Conservation (phyloP, 1,140 invertebrate genomes). For the Melitaea cinxia region DNA sequence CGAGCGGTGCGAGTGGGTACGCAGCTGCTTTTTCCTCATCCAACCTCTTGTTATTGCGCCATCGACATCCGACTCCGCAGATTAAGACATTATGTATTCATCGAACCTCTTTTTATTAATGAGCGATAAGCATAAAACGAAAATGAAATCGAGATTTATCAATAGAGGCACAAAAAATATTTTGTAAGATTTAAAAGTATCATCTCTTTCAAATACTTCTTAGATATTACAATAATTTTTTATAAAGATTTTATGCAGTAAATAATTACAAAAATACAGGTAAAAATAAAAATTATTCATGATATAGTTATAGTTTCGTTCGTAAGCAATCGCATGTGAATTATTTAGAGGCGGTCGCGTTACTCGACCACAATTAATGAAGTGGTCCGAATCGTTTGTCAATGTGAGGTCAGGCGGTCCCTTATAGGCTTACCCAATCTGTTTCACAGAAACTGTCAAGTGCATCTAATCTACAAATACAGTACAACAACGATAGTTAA, state of each 20-base stretch:
- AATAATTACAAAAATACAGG: not conserved
- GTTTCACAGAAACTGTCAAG: conserved; percentile 57
- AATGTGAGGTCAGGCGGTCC: conserved; percentile 52
- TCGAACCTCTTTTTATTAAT: conserved; percentile 32
- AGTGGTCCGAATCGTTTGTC: conserved; percentile 71
- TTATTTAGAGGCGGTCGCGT: conserved; percentile 72
- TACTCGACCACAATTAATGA: conserved; percentile 75
- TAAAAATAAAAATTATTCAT: not conserved
- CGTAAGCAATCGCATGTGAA: conserved; percentile 60
- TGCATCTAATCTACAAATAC: conserved; percentile 24
- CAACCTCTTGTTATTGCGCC: conserved; percentile 75
- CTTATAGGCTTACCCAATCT: conserved; percentile 50
- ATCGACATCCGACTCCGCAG: conserved; percentile 73
- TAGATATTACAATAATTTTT: too few species aligned
- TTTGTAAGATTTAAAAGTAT: too few species aligned
- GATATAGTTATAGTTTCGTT: conserved; percentile 9
- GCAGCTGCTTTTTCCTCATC: conserved; percentile 78
- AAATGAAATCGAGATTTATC: not conserved
- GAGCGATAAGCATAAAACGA: not conserved
- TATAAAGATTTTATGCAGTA: too few species aligned
- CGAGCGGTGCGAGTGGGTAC: conserved; percentile 69
- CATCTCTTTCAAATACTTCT: too few species aligned
- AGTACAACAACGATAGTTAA: too few species aligned
- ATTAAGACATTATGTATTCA: conserved; percentile 77
- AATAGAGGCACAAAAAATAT: not conserved